Evolutionary conservation across 2,888 invertebrate species (phyloP).

Genomic region (Leptarthrus brevirostris): DNA sequence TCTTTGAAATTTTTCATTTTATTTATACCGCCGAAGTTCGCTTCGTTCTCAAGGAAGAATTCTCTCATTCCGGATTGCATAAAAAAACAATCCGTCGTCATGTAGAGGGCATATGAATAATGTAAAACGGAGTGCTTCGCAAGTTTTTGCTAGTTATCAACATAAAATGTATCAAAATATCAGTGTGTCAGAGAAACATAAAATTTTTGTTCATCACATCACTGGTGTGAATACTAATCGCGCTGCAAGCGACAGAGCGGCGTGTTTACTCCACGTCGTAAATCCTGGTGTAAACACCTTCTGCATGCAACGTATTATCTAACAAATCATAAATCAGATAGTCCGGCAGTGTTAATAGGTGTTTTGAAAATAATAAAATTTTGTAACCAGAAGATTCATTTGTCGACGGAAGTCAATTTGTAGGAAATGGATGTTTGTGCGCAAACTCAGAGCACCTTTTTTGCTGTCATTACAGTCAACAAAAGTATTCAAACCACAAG

Average conservation of each 20-base stretch:
- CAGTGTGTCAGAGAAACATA: slow-evolving; percentile 16
- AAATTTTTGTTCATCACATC: slow-evolving; percentile 29
- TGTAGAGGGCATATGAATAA: slow-evolving; percentile 1
- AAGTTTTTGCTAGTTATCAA: slow-evolving; percentile 9
- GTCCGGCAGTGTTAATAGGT: slow-evolving; percentile 15
- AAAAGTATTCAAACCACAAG: not conserved
- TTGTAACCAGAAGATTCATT: not conserved
- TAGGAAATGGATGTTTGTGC: slow-evolving; percentile 1
- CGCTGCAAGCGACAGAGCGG: slow-evolving; percentile 1
- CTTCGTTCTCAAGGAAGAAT: slow-evolving; percentile 22
- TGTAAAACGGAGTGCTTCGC: not conserved
- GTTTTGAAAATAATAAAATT: slow-evolving; percentile 40
- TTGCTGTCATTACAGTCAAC: not conserved
- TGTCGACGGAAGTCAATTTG: slow-evolving; percentile 18
- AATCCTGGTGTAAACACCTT: slow-evolving; percentile 34
- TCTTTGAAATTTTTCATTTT: too few species aligned
- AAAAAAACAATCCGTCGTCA: not conserved
- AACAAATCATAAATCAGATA: slow-evolving; percentile 41
- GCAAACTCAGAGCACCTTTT: not conserved
- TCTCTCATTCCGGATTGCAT: too few species aligned
- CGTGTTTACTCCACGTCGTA: slow-evolving; percentile 31
- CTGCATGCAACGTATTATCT: slow-evolving; percentile 28
- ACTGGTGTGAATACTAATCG: slow-evolving; percentile 27
- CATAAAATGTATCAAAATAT: slow-evolving; percentile 44
- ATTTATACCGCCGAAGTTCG: too few species aligned